Percentiles rank a stretch among this genome's conserved stretches.
Evolutionary conservation across 1,140 invertebrate species (phyloP).

Genomic region (Drosophila pectinifera): DNA sequence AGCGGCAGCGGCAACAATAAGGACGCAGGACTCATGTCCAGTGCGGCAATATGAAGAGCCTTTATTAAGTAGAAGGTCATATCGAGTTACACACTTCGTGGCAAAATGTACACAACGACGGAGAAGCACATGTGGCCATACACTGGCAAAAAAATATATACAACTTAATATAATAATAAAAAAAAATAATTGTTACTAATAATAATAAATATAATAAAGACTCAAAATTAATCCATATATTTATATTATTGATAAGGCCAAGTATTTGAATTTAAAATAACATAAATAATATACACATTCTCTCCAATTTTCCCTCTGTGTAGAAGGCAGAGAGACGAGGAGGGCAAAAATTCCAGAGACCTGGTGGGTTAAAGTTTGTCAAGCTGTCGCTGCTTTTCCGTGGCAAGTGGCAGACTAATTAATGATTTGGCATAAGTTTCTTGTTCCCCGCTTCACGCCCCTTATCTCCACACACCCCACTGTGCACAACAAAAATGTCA

Average conservation of each 20-base stretch:
- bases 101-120: slow-evolving; percentile 22
- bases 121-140: slow-evolving; percentile 19
- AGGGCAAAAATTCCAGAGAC: background rate
- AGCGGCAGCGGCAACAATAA: slow-evolving; percentile 42
- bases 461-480: background rate
- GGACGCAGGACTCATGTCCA: slow-evolving; percentile 33
- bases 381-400: slow-evolving; percentile 55
- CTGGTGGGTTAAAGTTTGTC: slow-evolving; percentile 50
- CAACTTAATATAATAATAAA: too few relatives aligned
- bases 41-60: slow-evolving; percentile 56
- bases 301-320: background rate
- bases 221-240: too few relatives aligned
- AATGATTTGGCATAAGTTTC: slow-evolving; percentile 83
- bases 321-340: background rate
- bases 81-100: slow-evolving; percentile 74
- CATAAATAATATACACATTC: too few relatives aligned
- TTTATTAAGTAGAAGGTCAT: slow-evolving; percentile 75
- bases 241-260: too few relatives aligned
- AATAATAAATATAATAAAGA: too few relatives aligned
- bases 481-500: slow-evolving; percentile 52
- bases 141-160: background rate
- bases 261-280: too few relatives aligned
- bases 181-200: too few relatives aligned
- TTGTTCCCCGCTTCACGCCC: background rate
- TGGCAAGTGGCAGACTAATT: slow-evolving; percentile 76